A percentile compares a stretch with the other conserved stretches of the same genome.
phyloP scores from a whole-genome alignment of 2,888 invertebrate species.

The Panopea generosa region DNA sequence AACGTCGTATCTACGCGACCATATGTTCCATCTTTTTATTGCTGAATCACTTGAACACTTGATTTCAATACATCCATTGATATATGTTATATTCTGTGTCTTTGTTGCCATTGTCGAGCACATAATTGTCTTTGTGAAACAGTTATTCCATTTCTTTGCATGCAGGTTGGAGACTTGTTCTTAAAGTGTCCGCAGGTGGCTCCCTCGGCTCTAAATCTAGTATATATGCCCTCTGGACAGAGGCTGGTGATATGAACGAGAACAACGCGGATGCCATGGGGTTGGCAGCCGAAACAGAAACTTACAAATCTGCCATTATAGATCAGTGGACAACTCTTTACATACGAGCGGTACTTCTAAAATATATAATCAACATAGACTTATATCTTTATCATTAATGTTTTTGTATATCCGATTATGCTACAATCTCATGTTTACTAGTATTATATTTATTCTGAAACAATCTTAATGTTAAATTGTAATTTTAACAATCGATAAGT shows the following conservation, averaged over 20 bases:
- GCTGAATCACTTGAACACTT: no score
- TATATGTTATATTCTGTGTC: no score
- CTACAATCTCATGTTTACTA: no score
- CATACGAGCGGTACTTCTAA: slow-evolving; percentile 62
- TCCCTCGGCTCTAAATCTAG: slow-evolving; percentile 36
- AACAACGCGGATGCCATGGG: slow-evolving; percentile 39
- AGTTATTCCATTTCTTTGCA: neutral
- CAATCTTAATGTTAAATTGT: no score
- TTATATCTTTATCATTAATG: neutral
- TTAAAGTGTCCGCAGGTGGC: slow-evolving; percentile 62
- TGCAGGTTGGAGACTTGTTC: slow-evolving; percentile 65
- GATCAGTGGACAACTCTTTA: slow-evolving; percentile 59
- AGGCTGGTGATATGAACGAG: slow-evolving; percentile 59
- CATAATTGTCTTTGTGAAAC: no score
- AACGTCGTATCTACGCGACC: no score
- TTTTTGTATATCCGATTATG: no score
- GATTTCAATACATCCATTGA: no score
- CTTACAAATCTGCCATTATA: slow-evolving; percentile 58
- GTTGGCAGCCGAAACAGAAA: slow-evolving; percentile 41
- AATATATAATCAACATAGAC: neutral
- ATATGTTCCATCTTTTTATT: no score
- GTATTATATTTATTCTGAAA: no score
- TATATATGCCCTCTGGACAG: slow-evolving; percentile 60
- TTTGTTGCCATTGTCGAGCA: no score
- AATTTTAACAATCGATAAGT: no score